A percentile compares a stretch with the other conserved stretches of the same genome.
phyloP scores from a whole-genome alignment of 2,113 vertebrate genomes.

The Thomomys bottae region DNA sequence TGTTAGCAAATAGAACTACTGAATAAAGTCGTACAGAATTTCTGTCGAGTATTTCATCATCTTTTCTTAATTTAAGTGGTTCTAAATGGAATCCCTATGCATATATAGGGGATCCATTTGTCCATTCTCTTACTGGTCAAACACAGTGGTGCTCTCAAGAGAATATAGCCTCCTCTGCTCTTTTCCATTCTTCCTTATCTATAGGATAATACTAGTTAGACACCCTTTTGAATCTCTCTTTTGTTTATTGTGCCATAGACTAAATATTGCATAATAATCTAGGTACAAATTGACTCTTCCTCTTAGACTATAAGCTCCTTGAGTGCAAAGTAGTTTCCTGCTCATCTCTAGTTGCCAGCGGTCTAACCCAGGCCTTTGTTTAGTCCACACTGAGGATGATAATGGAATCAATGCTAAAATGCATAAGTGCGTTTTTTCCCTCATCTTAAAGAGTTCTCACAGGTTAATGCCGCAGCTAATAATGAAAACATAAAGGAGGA shows the following conservation, averaged over 20 bases:
- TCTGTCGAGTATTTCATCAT: neutral
- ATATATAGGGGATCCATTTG: too few species aligned
- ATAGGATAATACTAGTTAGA: neutral
- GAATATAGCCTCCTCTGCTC: neutral
- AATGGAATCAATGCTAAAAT: neutral
- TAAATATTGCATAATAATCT: neutral
- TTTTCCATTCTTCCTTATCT: neutral
- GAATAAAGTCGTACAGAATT: conserved; percentile 4
- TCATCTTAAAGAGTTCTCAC: neutral
- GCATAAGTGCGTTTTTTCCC: neutral
- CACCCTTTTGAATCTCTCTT: neutral
- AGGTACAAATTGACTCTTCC: neutral
- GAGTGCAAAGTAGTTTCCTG: neutral
- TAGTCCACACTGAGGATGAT: neutral
- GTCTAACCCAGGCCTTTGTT: neutral
- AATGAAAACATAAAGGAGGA: neutral
- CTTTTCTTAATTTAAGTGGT: neutral
- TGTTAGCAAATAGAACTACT: neutral
- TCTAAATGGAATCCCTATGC: neutral
- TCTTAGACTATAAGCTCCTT: neutral
- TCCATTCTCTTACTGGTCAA: too few species aligned
- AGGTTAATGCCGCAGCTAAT: neutral
- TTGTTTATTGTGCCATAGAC: neutral
- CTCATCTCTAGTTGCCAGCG: neutral
- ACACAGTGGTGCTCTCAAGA: neutral